Percentiles rank a stretch among this genome's conserved stretches.
Evolutionary conservation across 2,797 vertebrate species (phyloP).

Genomic region (Babyrousa celebensis): DNA sequence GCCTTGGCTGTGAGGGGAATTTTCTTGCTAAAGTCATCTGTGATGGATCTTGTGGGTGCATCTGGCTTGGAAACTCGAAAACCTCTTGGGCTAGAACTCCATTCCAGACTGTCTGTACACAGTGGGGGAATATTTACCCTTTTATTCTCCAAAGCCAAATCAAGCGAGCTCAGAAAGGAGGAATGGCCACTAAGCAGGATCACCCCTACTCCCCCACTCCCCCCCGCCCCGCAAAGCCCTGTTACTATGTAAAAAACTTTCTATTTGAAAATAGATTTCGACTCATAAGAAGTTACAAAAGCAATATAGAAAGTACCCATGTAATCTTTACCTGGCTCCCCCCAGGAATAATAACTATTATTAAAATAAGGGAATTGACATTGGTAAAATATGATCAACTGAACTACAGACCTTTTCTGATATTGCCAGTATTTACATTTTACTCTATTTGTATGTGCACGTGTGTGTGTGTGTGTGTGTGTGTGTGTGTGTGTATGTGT

Average conservation of each 20-base stretch:
- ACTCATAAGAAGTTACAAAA: not conserved
- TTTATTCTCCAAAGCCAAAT: conserved; percentile 4
- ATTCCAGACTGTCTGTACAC: not conserved
- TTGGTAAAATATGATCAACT: not conserved
- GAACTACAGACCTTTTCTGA: not conserved
- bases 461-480: not conserved
- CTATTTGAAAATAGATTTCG: conserved; percentile 42
- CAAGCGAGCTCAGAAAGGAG: not conserved
- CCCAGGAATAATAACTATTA: not conserved
- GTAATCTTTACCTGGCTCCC: not conserved
- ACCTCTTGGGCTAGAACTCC: not conserved
- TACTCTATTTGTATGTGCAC: not conserved
- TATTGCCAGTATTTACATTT: not conserved
- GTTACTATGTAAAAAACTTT: not conserved
- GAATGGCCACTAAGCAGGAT: not conserved
- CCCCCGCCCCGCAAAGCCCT: not conserved
- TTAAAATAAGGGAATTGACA: not conserved
- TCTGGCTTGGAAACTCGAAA: not conserved
- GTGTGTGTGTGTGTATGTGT: not conserved
- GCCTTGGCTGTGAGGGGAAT: not conserved
- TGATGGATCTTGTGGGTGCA: not conserved
- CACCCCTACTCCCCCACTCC: too few species aligned
- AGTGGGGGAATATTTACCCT: not conserved
- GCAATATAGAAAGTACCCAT: not conserved
- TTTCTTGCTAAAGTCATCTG: not conserved